Conservation (phyloP, 2,888 invertebrate species). For the Phasia obesa region DNA sequence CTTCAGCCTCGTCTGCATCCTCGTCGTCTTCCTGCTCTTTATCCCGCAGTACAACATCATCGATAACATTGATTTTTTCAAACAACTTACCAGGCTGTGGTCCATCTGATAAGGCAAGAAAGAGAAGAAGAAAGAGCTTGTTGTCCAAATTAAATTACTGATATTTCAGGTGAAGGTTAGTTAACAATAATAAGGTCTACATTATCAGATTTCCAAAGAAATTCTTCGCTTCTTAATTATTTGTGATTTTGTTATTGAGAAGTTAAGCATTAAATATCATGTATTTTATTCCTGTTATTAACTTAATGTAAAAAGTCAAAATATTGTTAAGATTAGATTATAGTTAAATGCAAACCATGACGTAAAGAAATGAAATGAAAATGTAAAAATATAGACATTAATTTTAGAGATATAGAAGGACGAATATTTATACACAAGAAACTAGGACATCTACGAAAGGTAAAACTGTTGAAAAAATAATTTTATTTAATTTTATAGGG, state of each 20-base stretch:
- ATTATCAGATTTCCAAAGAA: conserved; percentile 58
- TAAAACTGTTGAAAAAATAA: background rate
- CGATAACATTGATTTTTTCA: conserved; percentile 74
- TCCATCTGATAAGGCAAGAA: conserved; percentile 75
- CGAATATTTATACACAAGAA: conserved; percentile 21
- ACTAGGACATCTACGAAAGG: background rate
- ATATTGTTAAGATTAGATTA: conserved; percentile 44
- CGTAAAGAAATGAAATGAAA: too few species aligned
- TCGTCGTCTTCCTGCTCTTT: conserved; percentile 74
- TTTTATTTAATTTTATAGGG: conserved; percentile 17
- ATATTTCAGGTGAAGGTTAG: conserved; percentile 77
- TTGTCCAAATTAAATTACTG: conserved; percentile 81
- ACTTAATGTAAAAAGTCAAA: conserved; percentile 62
- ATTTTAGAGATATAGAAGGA: background rate
- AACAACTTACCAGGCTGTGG: conserved; percentile 75
- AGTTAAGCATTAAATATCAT: conserved; percentile 71
- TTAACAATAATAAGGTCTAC: too few species aligned
- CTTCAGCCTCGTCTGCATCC: conserved; percentile 69
- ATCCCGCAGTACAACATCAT: conserved; percentile 74
- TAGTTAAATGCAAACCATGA: conserved; percentile 12
- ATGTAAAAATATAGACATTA: conserved; percentile 42
- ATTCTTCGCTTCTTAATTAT: conserved; percentile 64
- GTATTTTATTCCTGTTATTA: background rate
- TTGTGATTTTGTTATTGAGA: conserved; percentile 70
- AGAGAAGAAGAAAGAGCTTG: conserved; percentile 82